These are phyloP conservation scores for Chaetogeoica ovagalla DNA, from an alignment of 2,888 invertebrate species.

Conservation along the genomic window DNA sequence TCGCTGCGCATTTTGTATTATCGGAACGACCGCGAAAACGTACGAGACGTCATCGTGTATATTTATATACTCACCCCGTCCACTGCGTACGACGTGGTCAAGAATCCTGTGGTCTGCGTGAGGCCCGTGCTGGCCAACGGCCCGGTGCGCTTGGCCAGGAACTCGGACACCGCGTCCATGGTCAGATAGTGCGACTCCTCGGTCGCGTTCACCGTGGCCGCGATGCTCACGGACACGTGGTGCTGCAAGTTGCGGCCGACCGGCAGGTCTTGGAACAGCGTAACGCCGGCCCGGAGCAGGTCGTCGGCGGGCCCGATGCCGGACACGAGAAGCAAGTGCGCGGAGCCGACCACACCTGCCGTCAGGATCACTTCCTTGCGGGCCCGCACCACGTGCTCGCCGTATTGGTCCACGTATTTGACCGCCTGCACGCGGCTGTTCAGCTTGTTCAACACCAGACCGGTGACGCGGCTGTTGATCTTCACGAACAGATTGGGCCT, in stretches of 20 bases:
- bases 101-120: slow-evolving; percentile 61
- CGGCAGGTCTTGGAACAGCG: slow-evolving; percentile 61
- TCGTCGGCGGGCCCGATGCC: slow-evolving; percentile 66
- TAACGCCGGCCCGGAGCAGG: slow-evolving; percentile 61
- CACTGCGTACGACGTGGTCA: slow-evolving; percentile 59
- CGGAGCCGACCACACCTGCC: slow-evolving; percentile 69
- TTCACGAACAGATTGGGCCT: slow-evolving; percentile 58
- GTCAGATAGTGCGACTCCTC: slow-evolving; percentile 53
- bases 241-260: slow-evolving; percentile 67
- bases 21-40: background rate
- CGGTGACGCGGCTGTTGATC: slow-evolving; percentile 63
- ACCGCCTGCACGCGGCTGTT: slow-evolving; percentile 73
- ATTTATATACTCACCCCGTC: slow-evolving; percentile 24
- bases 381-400: slow-evolving; percentile 63
- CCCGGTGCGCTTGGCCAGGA: slow-evolving; percentile 59
- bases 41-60: background rate
- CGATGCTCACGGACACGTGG: slow-evolving; percentile 61
- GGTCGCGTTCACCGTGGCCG: slow-evolving; percentile 55
- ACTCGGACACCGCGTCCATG: slow-evolving; percentile 59
- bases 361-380: slow-evolving; percentile 69
- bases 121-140: slow-evolving; percentile 61
- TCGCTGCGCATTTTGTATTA: too few relatives aligned
- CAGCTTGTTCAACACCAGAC: slow-evolving; percentile 62
- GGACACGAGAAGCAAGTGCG: slow-evolving; percentile 71
- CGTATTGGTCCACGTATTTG: slow-evolving; percentile 66